Conservation (phyloP, 37 sponge, comb jelly and placozoan species). For the Petrosia ficiformis region DNA sequence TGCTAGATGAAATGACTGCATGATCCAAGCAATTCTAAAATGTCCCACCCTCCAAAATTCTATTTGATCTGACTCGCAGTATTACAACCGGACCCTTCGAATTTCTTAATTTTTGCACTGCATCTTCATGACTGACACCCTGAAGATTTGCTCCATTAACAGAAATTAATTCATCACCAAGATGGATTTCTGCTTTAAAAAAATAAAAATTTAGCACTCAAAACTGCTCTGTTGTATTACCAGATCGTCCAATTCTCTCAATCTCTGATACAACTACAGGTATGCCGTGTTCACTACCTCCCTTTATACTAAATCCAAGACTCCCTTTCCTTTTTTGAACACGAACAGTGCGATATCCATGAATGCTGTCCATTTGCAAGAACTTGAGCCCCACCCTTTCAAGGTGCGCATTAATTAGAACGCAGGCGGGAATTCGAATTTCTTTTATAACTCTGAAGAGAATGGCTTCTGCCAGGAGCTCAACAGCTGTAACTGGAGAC, state of each 20-base stretch:
- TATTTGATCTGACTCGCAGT: conserved; percentile 39
- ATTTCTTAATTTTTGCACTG: conserved; percentile 22
- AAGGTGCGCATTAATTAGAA: conserved; percentile 19
- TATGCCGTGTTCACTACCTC: conserved; percentile 79
- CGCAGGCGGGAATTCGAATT: conserved; percentile 1
- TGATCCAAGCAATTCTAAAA: too few relatives aligned
- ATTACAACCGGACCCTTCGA: conserved; percentile 29
- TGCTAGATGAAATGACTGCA: too few relatives aligned
- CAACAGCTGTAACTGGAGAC: conserved; percentile 55
- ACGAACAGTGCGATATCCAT: conserved; percentile 27
- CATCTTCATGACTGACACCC: conserved; percentile 46
- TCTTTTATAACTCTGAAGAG: not conserved
- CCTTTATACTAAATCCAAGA: conserved; percentile 76
- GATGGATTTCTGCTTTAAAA: conserved; percentile 30
- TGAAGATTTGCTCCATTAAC: conserved; percentile 51
- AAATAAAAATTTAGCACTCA: not conserved
- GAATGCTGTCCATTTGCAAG: conserved; percentile 47
- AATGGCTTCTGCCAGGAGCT: conserved; percentile 13
- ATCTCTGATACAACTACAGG: conserved; percentile 67
- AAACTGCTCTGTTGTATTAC: conserved; percentile 12
- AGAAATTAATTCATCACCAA: conserved; percentile 74
- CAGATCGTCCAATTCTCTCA: conserved; percentile 51
- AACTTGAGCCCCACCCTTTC: not conserved
- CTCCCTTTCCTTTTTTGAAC: conserved; percentile 31
- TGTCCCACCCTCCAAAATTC: conserved; percentile 40